Evolutionary conservation across 1,140 invertebrate genomes (phyloP).

Genomic region (Hycleus cichorii): DNA sequence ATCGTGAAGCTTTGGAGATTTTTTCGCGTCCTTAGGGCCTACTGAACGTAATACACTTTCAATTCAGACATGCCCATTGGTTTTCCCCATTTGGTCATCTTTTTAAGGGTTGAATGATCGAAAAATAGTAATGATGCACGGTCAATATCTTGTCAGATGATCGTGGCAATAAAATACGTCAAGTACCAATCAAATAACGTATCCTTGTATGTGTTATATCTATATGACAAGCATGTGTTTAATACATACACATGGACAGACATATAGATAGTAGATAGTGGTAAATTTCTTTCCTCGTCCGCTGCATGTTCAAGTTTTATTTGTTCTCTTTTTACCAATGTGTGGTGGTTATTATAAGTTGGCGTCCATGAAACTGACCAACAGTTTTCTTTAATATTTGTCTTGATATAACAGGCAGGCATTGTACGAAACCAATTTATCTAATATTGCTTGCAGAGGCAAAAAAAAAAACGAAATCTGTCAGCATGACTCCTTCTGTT

Average conservation of each 20-base stretch:
- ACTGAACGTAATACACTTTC: background rate
- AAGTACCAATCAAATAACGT: slow-evolving; percentile 24
- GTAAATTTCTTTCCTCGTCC: background rate
- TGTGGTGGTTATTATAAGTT: too few relatives aligned
- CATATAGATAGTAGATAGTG: background rate
- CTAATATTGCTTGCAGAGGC: slow-evolving; percentile 6
- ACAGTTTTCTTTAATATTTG: background rate
- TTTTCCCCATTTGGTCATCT: background rate
- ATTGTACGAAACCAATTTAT: slow-evolving; percentile 18
- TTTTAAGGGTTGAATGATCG: background rate
- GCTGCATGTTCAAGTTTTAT: too few relatives aligned
- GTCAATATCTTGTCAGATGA: slow-evolving; percentile 10
- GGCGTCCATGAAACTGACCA: too few relatives aligned
- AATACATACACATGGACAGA: slow-evolving; percentile 17
- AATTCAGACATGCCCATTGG: background rate
- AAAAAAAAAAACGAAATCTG: slow-evolving; percentile 8
- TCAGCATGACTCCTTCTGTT: slow-evolving; percentile 28
- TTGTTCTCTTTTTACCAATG: too few relatives aligned
- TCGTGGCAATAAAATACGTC: slow-evolving; percentile 25
- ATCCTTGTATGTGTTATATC: slow-evolving; percentile 4
- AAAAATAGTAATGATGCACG: too few relatives aligned
- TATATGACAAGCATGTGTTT: slow-evolving; percentile 17
- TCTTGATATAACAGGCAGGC: slow-evolving; percentile 3
- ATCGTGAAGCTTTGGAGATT: background rate
- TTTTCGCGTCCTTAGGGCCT: background rate